Conservation (phyloP, 2,113 vertebrate species). For the Laterallus jamaicensis region DNA sequence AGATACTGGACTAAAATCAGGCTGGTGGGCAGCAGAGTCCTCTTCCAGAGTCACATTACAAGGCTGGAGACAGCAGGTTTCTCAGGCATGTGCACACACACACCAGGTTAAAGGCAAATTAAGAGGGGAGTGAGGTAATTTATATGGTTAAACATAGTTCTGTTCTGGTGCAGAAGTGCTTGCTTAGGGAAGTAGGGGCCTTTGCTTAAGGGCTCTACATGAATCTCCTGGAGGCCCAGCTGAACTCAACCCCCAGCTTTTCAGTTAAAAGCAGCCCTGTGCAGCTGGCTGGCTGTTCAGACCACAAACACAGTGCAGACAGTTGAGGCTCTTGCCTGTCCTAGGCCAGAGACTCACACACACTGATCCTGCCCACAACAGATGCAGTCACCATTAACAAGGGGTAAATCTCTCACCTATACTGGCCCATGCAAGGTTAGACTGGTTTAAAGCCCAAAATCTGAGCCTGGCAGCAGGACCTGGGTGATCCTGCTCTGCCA, state of each 20-base stretch:
- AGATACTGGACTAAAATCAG: background rate
- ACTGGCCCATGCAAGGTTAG: background rate
- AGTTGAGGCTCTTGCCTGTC: background rate
- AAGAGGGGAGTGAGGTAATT: background rate
- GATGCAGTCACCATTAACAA: background rate
- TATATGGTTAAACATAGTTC: background rate
- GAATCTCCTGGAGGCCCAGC: background rate
- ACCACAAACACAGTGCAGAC: background rate
- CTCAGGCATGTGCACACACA: accelerated
- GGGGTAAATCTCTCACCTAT: background rate
- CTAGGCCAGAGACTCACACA: background rate
- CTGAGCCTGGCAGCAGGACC: background rate
- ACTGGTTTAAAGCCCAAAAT: background rate
- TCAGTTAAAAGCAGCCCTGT: background rate
- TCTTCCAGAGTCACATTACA: background rate
- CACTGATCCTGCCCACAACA: background rate
- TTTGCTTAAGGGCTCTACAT: background rate
- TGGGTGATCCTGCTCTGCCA: too few relatives aligned
- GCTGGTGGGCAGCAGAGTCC: background rate
- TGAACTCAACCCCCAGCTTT: background rate
- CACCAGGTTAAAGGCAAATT: background rate
- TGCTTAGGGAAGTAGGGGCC: too few relatives aligned
- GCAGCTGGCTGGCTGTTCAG: background rate
- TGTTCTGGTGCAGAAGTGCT: background rate
- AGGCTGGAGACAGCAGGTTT: background rate